Conservation (phyloP, 2,797 vertebrate genomes). For the Semaprochilodus insignis region DNA sequence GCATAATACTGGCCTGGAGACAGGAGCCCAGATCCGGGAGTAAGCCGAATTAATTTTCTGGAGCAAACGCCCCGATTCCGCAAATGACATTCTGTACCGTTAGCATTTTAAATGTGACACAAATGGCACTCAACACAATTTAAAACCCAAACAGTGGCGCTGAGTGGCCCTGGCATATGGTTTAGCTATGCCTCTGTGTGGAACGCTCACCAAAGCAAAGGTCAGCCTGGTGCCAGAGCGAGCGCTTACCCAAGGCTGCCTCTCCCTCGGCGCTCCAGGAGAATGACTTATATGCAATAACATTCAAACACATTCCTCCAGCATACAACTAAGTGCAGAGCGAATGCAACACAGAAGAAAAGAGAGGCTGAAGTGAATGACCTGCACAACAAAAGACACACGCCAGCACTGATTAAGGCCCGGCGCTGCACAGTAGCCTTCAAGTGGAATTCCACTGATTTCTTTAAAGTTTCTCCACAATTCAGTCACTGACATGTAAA, state of each 20-base stretch:
- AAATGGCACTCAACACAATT: slow-evolving; percentile 91
- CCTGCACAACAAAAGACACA: slow-evolving; percentile 29
- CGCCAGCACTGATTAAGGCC: background rate
- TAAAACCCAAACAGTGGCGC: slow-evolving; percentile 90
- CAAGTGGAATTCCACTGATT: background rate
- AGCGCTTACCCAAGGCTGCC: slow-evolving; percentile 44
- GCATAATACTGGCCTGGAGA: slow-evolving; percentile 95
- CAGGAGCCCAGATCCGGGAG: slow-evolving; percentile 88
- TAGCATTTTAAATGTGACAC: slow-evolving; percentile 96
- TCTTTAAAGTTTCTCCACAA: too few relatives aligned
- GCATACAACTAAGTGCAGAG: slow-evolving; percentile 28
- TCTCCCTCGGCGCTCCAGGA: slow-evolving; percentile 37
- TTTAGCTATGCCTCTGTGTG: slow-evolving; percentile 57
- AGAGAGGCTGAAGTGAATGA: slow-evolving; percentile 16
- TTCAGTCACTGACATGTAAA: too few relatives aligned
- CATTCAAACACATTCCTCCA: slow-evolving; percentile 50
- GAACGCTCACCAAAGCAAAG: slow-evolving; percentile 79
- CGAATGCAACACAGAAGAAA: slow-evolving; percentile 34
- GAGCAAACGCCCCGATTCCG: slow-evolving; percentile 90
- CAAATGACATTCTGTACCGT: slow-evolving; percentile 93
- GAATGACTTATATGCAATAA: slow-evolving; percentile 53
- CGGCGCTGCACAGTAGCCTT: background rate
- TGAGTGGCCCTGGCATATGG: slow-evolving; percentile 75
- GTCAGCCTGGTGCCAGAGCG: slow-evolving; percentile 56
- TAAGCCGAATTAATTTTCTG: slow-evolving; percentile 93